Conservation (phyloP, 2,797 vertebrate genomes). For the Enteromius afrohamiltoni region DNA sequence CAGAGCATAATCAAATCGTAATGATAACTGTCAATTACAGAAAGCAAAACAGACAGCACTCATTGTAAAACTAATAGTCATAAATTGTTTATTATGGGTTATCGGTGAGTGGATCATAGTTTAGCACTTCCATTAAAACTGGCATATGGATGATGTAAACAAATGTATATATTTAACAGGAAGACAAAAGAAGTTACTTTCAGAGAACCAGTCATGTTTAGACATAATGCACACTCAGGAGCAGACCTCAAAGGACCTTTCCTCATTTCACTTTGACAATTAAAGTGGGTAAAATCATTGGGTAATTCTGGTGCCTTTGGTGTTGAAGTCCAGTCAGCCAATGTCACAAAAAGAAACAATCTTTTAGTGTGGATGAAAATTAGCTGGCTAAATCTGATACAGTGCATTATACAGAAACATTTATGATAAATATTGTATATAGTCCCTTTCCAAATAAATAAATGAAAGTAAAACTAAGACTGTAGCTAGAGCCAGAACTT, state of each 20-base stretch:
- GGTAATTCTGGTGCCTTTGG: neutral
- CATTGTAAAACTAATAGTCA: neutral
- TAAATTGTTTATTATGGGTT: neutral
- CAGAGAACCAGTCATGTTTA: neutral
- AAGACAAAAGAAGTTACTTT: neutral
- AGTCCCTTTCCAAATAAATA: neutral
- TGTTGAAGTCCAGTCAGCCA: neutral
- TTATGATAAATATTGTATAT: neutral
- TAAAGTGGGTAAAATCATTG: neutral
- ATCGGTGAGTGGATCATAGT: neutral
- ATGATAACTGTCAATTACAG: conserved; percentile 6
- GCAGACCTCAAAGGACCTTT: neutral
- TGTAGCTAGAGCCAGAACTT: neutral
- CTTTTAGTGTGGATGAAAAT: neutral
- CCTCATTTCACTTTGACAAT: neutral
- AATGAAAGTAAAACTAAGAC: neutral
- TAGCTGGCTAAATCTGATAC: neutral
- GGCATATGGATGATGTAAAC: neutral
- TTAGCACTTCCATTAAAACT: neutral
- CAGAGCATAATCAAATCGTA: neutral
- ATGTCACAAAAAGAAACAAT: neutral
- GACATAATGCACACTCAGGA: neutral
- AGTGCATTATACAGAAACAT: neutral
- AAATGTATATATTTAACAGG: neutral
- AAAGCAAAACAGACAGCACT: neutral